Conservation (phyloP, 2,888 invertebrate species). For the Ophonus ardosiacus region DNA sequence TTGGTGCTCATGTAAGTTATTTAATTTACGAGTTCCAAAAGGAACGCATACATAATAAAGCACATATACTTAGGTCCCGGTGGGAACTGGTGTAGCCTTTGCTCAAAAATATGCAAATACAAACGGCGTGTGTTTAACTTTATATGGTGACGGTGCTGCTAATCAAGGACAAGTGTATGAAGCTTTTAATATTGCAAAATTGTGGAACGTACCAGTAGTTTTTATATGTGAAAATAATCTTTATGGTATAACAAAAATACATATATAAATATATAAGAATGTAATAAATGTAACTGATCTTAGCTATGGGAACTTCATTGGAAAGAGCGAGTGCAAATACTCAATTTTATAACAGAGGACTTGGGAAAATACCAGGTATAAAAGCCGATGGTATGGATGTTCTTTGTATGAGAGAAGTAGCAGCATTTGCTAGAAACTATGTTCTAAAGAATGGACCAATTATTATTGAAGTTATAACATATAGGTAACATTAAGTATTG, state of each 20-base stretch:
- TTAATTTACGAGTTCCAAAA: background rate
- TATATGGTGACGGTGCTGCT: conserved; percentile 88
- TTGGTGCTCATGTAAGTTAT: conserved; percentile 86
- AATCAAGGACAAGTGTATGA: conserved; percentile 89
- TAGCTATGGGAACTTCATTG: conserved; percentile 94
- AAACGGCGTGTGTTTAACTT: conserved; percentile 83
- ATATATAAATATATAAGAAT: background rate
- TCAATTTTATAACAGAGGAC: conserved; percentile 93
- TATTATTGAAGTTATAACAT: conserved; percentile 95
- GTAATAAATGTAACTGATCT: conserved; percentile 5
- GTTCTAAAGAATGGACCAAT: conserved; percentile 93
- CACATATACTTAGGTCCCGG: conserved; percentile 79
- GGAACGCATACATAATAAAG: conserved; percentile 8
- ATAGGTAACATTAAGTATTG: conserved; percentile 78
- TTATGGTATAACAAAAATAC: conserved; percentile 79
- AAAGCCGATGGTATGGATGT: conserved; percentile 99
- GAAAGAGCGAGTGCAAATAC: conserved; percentile 92
- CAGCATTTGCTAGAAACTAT: conserved; percentile 89
- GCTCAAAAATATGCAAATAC: conserved; percentile 84
- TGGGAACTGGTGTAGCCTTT: conserved; percentile 89
- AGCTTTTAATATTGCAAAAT: conserved; percentile 87
- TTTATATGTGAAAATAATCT: conserved; percentile 92
- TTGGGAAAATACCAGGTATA: conserved; percentile 95
- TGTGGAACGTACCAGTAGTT: conserved; percentile 86
- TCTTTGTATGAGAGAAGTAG: conserved; percentile 91